Conservation (phyloP, 2,113 vertebrate species). For the Centrocercus urophasianus region DNA sequence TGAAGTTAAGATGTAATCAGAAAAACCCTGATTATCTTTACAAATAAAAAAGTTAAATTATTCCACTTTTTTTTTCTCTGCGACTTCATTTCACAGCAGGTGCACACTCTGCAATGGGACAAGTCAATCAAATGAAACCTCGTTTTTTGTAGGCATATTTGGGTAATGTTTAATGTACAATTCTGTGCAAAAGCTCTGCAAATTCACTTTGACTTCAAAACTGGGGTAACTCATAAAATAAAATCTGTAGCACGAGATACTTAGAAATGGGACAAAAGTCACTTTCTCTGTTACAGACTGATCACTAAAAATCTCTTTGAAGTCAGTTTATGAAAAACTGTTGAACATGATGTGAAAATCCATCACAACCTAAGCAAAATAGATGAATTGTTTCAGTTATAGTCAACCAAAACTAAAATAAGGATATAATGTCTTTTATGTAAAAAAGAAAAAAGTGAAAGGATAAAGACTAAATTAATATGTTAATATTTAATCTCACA, state of each 20-base stretch:
- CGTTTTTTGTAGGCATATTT: slow-evolving; percentile 47
- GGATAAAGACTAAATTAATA: neutral
- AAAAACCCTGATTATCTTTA: slow-evolving; percentile 99
- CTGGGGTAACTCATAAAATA: neutral
- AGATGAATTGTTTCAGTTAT: neutral
- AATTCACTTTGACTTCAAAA: slow-evolving; percentile 67
- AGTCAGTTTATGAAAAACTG: neutral
- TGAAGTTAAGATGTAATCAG: slow-evolving; percentile 99
- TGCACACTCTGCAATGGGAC: slow-evolving; percentile 75
- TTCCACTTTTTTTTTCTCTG: slow-evolving; percentile 82
- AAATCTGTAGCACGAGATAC: slow-evolving; percentile 1
- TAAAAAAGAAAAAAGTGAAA: neutral
- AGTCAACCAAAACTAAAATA: neutral
- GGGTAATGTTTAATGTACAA: slow-evolving; percentile 57
- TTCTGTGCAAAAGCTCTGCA: slow-evolving; percentile 52
- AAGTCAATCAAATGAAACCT: slow-evolving; percentile 78
- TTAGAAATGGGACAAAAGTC: neutral
- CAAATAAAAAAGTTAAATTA: slow-evolving; percentile 99
- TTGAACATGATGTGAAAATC: neutral
- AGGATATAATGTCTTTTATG: neutral
- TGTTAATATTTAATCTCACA: neutral
- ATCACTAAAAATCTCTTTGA: neutral
- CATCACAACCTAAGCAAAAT: neutral
- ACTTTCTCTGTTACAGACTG: neutral
- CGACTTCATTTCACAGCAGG: slow-evolving; percentile 79